phyloP scores from a whole-genome alignment of 2,888 invertebrate genomes.

The Macrophya annulata region DNA sequence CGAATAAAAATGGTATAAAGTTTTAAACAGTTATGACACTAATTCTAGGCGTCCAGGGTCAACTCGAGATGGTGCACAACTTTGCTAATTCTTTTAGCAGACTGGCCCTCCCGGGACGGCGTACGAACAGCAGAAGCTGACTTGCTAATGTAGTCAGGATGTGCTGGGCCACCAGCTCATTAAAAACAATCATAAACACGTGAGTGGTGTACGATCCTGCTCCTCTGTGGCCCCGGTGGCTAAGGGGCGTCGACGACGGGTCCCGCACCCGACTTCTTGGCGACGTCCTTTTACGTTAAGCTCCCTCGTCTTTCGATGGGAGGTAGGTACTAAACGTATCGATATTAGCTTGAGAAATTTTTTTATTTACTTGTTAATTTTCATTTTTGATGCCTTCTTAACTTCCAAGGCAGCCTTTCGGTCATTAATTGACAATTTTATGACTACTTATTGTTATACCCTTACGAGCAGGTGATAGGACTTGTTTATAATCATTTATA shows the following conservation, averaged over 20 bases:
- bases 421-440: constrained; percentile 36
- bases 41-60: constrained; percentile 50
- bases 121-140: constrained; percentile 46
- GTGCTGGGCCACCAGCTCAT: constrained; percentile 52
- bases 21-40: constrained; percentile 50
- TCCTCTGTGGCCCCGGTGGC: constrained; percentile 27
- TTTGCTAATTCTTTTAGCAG: constrained; percentile 54
- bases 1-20: constrained; percentile 48
- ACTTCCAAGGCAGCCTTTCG: not conserved
- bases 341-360: constrained; percentile 5
- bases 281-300: constrained; percentile 27
- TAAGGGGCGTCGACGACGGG: constrained; percentile 40
- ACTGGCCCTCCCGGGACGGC: constrained; percentile 51
- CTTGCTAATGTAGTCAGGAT: constrained; percentile 54
- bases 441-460: not conserved
- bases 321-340: constrained; percentile 6
- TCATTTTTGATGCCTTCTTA: constrained; percentile 1
- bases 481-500: not conserved
- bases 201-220: constrained; percentile 46
- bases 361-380: constrained; percentile 33
- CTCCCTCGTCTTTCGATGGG: constrained; percentile 3
- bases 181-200: constrained; percentile 55
- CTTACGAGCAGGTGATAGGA: not conserved
- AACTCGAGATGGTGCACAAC: constrained; percentile 49
- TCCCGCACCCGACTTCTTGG: constrained; percentile 41